Conservation (phyloP, 2,797 vertebrate genomes). For the Ceryle rudis region DNA sequence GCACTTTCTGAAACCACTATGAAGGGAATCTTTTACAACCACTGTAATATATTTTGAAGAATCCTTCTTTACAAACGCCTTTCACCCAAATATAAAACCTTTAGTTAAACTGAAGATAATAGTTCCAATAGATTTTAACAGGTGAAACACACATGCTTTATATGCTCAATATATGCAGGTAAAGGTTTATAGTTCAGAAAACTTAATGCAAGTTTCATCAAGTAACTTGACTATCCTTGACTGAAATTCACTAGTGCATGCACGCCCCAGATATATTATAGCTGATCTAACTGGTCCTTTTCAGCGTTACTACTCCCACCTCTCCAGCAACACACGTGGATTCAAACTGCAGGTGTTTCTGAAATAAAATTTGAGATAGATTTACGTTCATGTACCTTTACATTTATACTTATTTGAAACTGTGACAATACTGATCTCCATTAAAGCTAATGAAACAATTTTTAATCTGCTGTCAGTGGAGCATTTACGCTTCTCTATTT, state of each 20-base stretch:
- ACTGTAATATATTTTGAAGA: neutral
- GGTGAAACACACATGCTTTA: neutral
- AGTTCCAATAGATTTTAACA: neutral
- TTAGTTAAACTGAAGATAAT: neutral
- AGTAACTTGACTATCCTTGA: neutral
- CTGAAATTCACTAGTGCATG: neutral
- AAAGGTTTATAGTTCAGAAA: neutral
- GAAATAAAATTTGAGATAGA: neutral
- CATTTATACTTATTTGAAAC: neutral
- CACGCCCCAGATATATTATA: neutral
- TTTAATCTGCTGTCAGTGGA: constrained; percentile 30
- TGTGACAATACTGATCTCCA: constrained; percentile 33
- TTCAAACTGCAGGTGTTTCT: neutral
- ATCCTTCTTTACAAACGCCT: neutral
- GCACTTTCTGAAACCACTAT: neutral
- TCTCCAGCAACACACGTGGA: neutral
- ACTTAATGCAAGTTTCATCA: neutral
- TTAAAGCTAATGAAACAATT: constrained; percentile 43
- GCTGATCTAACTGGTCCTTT: neutral
- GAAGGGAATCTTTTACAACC: neutral
- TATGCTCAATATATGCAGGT: neutral
- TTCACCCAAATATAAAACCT: neutral
- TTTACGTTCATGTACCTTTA: neutral
- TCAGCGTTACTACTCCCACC: neutral
- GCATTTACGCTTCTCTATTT: constrained; percentile 26